Conservation (phyloP, 2,888 invertebrate species). For the Sesia apiformis region DNA sequence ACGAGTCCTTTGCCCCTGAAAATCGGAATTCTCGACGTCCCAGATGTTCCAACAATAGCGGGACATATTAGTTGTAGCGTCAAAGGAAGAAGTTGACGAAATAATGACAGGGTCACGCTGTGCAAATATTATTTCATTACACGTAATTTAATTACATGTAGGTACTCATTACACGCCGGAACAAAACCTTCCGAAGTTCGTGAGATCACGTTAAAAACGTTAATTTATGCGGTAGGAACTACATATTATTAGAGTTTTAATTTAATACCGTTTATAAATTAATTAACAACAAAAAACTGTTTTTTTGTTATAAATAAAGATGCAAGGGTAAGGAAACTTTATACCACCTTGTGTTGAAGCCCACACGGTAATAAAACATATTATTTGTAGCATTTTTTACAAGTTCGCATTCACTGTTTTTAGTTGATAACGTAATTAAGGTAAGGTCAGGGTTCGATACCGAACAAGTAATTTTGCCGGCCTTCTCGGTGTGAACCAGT, state of each 20-base stretch:
- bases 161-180: background rate
- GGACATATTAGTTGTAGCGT: too few species aligned
- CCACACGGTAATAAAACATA: background rate
- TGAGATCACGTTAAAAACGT: background rate
- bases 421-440: background rate
- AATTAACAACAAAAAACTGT: background rate
- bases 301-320: background rate
- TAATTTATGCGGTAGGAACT: background rate
- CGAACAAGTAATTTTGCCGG: background rate
- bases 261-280: background rate
- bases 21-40: too few species aligned
- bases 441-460: background rate
- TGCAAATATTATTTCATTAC: too few species aligned
- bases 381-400: background rate
- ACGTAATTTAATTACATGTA: too few species aligned
- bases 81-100: too few species aligned
- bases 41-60: too few species aligned
- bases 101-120: too few species aligned
- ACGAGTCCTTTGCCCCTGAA: too few species aligned
- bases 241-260: background rate
- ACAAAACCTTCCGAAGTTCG: background rate
- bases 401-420: background rate
- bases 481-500: too few species aligned
- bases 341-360: background rate
- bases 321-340: background rate